Conservation (phyloP, 2,113 vertebrate genomes). For the Prochilodus magdalenae region DNA sequence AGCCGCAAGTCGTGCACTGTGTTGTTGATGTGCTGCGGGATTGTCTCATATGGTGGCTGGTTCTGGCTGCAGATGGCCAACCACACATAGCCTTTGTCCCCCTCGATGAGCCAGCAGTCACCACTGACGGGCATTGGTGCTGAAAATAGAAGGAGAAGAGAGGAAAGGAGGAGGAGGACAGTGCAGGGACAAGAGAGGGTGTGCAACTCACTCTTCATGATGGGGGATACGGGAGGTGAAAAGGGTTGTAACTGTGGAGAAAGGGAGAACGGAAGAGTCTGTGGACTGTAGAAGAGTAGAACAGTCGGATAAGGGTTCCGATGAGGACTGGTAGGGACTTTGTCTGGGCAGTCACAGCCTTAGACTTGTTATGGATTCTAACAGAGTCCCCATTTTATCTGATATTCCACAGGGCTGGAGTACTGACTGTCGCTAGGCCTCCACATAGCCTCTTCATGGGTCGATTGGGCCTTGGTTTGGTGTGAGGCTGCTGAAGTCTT, state of each 20-base stretch:
- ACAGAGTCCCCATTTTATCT: constrained; percentile 64
- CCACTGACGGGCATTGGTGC: constrained; percentile 75
- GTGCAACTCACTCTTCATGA: constrained; percentile 68
- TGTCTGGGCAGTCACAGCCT: constrained; percentile 68
- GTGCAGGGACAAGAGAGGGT: constrained; percentile 31
- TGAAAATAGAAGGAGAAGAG: constrained; percentile 72
- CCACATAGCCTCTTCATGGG: constrained; percentile 62
- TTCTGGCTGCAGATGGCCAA: constrained; percentile 99
- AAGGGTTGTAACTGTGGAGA: constrained; percentile 30
- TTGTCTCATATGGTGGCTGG: constrained; percentile 97
- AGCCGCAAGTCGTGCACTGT: constrained; percentile 95
- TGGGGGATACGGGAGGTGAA: constrained; percentile 39
- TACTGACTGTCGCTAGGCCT: constrained; percentile 53
- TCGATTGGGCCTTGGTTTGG: constrained; percentile 34
- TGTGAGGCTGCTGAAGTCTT: constrained; percentile 33
- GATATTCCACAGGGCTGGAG: constrained; percentile 56
- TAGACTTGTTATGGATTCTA: constrained; percentile 62
- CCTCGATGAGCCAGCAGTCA: constrained; percentile 99
- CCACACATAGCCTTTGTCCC: constrained; percentile 98
- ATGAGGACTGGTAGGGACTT: constrained; percentile 35
- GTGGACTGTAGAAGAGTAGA: constrained; percentile 50
- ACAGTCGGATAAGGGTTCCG: neutral
- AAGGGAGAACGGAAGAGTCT: constrained; percentile 40
- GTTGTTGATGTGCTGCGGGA: constrained; percentile 99
- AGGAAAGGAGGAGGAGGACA: constrained; percentile 61